Conservation (phyloP, 2,888 invertebrate species). For the Yponomeuta malinellus region DNA sequence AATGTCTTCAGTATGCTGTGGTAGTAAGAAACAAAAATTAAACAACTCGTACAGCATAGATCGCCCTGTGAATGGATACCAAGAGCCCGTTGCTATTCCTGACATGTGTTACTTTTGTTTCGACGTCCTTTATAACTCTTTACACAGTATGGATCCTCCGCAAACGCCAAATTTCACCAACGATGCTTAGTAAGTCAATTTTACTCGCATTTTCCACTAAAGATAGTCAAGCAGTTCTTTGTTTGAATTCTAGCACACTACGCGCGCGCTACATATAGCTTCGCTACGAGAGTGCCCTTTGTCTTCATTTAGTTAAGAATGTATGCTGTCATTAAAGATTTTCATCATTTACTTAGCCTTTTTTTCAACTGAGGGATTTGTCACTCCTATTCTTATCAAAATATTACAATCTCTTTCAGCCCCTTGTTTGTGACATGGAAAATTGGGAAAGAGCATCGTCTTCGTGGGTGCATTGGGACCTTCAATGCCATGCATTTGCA, state of each 20-base stretch:
- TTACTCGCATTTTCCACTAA: background rate
- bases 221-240: background rate
- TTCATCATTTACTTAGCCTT: too few relatives aligned
- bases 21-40: constrained; percentile 93
- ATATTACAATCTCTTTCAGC: constrained; percentile 69
- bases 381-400: too few relatives aligned
- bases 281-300: background rate
- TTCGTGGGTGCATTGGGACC: constrained; percentile 99
- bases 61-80: constrained; percentile 72
- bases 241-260: background rate
- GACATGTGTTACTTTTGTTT: constrained; percentile 99
- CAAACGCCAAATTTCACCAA: constrained; percentile 94
- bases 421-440: constrained; percentile 99
- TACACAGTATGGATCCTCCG: constrained; percentile 94
- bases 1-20: constrained; percentile 95
- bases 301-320: too few relatives aligned
- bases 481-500: constrained; percentile 98
- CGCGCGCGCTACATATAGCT: background rate
- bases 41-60: constrained; percentile 80
- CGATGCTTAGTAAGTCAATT: constrained; percentile 91
- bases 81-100: constrained; percentile 83
- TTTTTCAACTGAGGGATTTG: too few relatives aligned
- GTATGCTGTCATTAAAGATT: too few relatives aligned
- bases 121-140: constrained; percentile 96
- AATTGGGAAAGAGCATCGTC: constrained; percentile 94